These are phyloP conservation scores for Tychaedon coryphoeus DNA, from an alignment of 2,113 vertebrate species.

Conservation along the genomic window DNA sequence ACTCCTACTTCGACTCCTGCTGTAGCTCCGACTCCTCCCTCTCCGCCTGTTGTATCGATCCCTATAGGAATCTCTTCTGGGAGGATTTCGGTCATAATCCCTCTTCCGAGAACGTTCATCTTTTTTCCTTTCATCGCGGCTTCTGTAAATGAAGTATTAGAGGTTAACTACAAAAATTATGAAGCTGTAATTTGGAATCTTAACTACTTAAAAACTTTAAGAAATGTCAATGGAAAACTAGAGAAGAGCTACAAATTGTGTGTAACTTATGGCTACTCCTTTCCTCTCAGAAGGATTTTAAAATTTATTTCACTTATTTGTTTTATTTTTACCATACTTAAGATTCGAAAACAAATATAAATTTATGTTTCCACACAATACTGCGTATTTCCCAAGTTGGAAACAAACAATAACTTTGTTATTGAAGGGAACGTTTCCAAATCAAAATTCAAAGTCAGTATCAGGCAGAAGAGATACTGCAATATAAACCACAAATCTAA, in stretches of 20 bases:
- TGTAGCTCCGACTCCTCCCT: conserved; percentile 91
- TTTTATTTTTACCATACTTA: not conserved
- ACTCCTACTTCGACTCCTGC: conserved; percentile 91
- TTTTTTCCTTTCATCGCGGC: conserved; percentile 92
- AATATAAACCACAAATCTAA: not conserved
- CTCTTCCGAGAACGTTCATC: conserved; percentile 94
- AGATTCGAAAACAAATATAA: not conserved
- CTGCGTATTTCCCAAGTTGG: rapidly evolving
- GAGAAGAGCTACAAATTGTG: not conserved
- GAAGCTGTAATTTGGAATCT: not conserved
- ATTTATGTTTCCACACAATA: not conserved
- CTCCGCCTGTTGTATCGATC: conserved; percentile 93
- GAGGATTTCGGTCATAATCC: conserved; percentile 90
- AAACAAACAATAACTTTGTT: not conserved
- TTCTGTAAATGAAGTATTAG: conserved; percentile 72
- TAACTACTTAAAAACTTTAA: not conserved
- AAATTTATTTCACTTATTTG: not conserved
- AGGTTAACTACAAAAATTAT: not conserved
- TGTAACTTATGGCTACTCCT: not conserved
- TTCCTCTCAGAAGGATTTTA: not conserved
- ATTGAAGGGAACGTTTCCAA: not conserved
- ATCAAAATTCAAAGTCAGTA: not conserved
- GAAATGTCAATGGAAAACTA: not conserved
- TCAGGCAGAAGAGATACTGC: not conserved
- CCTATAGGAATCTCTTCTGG: conserved; percentile 91